phyloP scores from a whole-genome alignment of 2,888 invertebrate species.

The Drepanosiphum platanoidis region DNA sequence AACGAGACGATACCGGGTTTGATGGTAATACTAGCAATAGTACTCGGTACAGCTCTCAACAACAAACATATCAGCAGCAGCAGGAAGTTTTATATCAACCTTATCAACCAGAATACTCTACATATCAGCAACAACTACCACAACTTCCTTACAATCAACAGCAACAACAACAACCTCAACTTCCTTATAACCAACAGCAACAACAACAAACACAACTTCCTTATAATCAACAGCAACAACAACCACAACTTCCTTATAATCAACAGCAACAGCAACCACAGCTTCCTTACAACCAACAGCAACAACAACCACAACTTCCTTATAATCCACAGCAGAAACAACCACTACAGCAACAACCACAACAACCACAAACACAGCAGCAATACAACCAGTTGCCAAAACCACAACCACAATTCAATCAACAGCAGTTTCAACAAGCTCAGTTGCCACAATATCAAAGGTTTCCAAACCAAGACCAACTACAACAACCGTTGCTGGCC shows the following conservation, averaged over 20 bases:
- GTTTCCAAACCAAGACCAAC: slow-evolving; percentile 18
- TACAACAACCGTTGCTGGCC: neutral
- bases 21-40: neutral
- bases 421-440: slow-evolving; percentile 9
- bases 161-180: slow-evolving; percentile 28
- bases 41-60: neutral
- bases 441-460: slow-evolving; percentile 17
- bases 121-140: slow-evolving; percentile 41
- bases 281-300: neutral
- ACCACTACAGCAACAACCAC: neutral
- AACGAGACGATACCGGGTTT: neutral
- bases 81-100: slow-evolving; percentile 48
- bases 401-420: slow-evolving; percentile 51
- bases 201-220: slow-evolving; percentile 40
- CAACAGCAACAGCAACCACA: slow-evolving; percentile 43
- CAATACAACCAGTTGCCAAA: slow-evolving; percentile 40
- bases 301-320: slow-evolving; percentile 25
- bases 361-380: slow-evolving; percentile 46
- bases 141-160: slow-evolving; percentile 2
- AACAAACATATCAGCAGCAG: slow-evolving; percentile 50
- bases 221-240: slow-evolving; percentile 39
- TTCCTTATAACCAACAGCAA: neutral
- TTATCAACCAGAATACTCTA: slow-evolving; percentile 49
- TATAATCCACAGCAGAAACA: slow-evolving; percentile 23
- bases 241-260: neutral